These are phyloP conservation scores for Erannis defoliaria DNA, from an alignment of 2,888 invertebrate genomes.

Conservation along the genomic window DNA sequence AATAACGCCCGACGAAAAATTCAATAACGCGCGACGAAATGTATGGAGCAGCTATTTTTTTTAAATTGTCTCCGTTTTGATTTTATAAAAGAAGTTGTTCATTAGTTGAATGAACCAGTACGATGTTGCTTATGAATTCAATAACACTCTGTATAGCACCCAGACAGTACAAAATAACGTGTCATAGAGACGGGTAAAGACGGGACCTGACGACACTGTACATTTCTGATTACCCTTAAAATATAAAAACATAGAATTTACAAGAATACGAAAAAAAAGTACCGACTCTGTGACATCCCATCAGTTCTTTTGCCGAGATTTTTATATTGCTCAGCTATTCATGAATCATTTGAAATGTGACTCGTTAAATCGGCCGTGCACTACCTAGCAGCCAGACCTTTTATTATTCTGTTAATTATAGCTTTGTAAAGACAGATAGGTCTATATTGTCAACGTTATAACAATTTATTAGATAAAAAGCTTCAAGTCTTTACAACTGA, in stretches of 20 bases:
- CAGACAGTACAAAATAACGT: too few species aligned
- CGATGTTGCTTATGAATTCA: too few species aligned
- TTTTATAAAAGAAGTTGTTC: too few species aligned
- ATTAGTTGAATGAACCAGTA: too few species aligned
- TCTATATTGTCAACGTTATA: neutral
- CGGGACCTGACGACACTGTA: too few species aligned
- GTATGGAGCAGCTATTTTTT: too few species aligned
- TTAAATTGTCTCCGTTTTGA: too few species aligned
- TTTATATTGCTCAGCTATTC: slow-evolving; percentile 19
- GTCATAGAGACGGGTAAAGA: too few species aligned
- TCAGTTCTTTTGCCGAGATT: slow-evolving; percentile 37
- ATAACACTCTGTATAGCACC: too few species aligned
- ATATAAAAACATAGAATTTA: neutral
- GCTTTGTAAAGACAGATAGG: neutral
- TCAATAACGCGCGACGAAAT: too few species aligned
- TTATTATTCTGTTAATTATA: slow-evolving; percentile 1
- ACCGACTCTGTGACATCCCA: neutral
- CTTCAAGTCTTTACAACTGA: neutral
- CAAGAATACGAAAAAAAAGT: neutral
- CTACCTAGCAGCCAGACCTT: neutral
- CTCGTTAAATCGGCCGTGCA: slow-evolving; percentile 6
- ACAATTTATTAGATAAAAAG: neutral
- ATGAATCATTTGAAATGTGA: slow-evolving; percentile 26
- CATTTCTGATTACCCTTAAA: too few species aligned
- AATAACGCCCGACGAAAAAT: too few species aligned